Evolutionary conservation across 2,113 vertebrate genomes (phyloP).

Genomic region (Gallinago paraguaiae): DNA sequence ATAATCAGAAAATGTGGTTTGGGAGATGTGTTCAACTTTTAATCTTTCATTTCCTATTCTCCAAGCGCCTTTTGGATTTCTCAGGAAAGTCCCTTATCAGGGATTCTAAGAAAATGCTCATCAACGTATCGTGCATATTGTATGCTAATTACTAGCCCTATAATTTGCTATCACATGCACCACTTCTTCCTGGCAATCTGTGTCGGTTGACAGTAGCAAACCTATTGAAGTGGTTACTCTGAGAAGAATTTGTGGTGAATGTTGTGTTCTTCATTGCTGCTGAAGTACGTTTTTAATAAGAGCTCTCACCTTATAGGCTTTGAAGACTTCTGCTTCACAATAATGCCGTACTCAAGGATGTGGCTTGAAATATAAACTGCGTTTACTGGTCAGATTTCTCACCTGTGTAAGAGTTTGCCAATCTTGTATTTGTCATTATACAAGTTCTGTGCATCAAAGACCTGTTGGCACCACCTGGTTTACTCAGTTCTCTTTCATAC

Average conservation of each 20-base stretch:
- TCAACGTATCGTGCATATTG: not conserved
- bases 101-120: not conserved
- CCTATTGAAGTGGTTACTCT: not conserved
- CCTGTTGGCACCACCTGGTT: not conserved
- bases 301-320: not conserved
- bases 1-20: not conserved
- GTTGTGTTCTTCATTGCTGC: not conserved
- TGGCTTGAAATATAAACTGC: not conserved
- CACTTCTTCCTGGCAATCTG: not conserved
- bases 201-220: not conserved
- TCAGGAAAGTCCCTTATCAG: not conserved
- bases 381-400: not conserved
- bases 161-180: not conserved
- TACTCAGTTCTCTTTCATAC: not conserved
- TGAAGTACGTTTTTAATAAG: not conserved
- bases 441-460: not conserved
- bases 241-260: not conserved
- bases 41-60: constrained; percentile 32
- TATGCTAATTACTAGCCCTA: not conserved
- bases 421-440: not conserved
- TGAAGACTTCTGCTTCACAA: not conserved
- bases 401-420: not conserved
- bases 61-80: not conserved
- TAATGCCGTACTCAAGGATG: not conserved
- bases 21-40: not conserved